Conservation (phyloP, 92 coral and sea anemone species). For the Phenganax subtilis region DNA sequence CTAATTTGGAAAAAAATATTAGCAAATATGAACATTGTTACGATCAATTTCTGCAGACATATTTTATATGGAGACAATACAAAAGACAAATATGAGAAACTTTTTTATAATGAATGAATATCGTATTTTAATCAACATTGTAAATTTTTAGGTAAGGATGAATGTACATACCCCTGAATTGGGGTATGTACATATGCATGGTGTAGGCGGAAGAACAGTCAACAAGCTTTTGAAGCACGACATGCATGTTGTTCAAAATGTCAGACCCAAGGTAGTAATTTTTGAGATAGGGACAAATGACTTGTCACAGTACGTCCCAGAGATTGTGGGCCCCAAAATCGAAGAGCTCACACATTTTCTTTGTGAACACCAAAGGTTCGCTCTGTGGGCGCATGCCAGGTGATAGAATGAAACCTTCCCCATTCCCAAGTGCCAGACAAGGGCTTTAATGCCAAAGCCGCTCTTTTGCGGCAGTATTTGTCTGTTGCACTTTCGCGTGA, state of each 20-base stretch:
- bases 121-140: no score
- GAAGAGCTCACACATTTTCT: slow-evolving; percentile 1
- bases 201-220: slow-evolving; percentile 4
- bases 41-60: no score
- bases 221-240: background rate
- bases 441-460: background rate
- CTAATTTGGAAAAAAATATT: no score
- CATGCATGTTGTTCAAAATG: background rate
- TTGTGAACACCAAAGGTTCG: background rate
- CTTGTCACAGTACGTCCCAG: background rate
- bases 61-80: no score
- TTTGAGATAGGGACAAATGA: slow-evolving; percentile 7
- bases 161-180: no score
- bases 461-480: slow-evolving; percentile 17
- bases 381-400: slow-evolving; percentile 46
- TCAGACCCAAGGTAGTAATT: background rate
- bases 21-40: no score
- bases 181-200: background rate
- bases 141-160: no score
- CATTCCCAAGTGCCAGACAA: background rate
- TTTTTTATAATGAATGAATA: no score
- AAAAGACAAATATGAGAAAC: no score
- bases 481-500: slow-evolving; percentile 30
- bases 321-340: background rate
- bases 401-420: background rate